phyloP scores from a whole-genome alignment of 2,113 vertebrate genomes.

The Mirounga angustirostris region DNA sequence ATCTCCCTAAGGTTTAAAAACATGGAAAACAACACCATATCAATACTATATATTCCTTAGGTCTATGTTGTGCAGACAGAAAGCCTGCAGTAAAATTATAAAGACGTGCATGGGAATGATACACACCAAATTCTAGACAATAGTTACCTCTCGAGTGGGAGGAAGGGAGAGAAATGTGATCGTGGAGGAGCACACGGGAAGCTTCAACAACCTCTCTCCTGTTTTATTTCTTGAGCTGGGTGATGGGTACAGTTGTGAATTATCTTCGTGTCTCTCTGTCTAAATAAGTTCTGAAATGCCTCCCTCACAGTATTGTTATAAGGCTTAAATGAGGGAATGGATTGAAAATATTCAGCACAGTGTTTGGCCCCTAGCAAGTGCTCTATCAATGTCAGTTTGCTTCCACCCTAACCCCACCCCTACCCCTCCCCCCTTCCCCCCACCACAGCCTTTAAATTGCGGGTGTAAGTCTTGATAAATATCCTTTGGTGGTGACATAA shows the following conservation, averaged over 20 bases:
- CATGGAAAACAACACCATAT: not conserved
- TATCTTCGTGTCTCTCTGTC: not conserved
- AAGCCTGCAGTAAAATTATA: not conserved
- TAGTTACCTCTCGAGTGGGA: not conserved
- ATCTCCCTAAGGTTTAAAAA: not conserved
- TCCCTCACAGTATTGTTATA: not conserved
- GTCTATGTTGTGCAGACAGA: not conserved
- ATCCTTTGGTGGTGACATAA: not conserved
- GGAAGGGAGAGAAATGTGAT: not conserved
- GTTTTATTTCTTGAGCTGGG: not conserved
- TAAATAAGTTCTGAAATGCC: not conserved
- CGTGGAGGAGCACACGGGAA: not conserved
- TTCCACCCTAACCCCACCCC: not conserved
- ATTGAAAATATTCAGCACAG: slow-evolving; percentile 8
- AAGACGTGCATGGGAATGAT: not conserved
- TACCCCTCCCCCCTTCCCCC: too few relatives aligned
- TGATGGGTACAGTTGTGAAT: not conserved
- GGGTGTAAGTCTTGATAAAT: not conserved
- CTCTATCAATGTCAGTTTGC: not conserved
- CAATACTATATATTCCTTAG: not conserved
- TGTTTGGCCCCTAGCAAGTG: not conserved
- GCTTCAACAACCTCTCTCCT: not conserved
- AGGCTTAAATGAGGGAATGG: not conserved
- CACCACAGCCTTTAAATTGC: not conserved
- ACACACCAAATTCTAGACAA: not conserved